Base-by-base conservation (phyloP, 2,797 vertebrate species). In the Naso thynnoides region DNA sequence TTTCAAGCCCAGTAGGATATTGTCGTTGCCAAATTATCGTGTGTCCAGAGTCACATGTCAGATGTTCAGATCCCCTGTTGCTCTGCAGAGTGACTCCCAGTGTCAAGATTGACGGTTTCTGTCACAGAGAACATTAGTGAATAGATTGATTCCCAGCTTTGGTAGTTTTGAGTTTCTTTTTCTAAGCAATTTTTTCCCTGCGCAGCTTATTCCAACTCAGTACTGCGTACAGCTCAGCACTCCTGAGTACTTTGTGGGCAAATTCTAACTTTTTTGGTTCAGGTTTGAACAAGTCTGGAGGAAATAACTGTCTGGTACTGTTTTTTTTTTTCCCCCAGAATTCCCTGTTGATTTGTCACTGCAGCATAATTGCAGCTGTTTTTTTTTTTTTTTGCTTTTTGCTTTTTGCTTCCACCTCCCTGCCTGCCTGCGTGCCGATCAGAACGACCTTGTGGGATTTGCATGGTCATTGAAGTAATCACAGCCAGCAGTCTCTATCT, bases 391-490 rank as follows among this genome's bases (percentile, higher is more conserved):
- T 13, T 38, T 13, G 6, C 13, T 13, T 38, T 6, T 13, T 13
- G 6, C 36, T 4, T 18, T 62, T 41, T 13, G 11, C 36, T 10
- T 18, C 2, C n/a, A 6, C 13, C 55, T 65, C 70, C 31, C 48
- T 19, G 16, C 53, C 45, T 64, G 39, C 15, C 57, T 24, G 33
- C 19, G 0, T 62, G 55, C 62, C 26, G 50, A 26, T 81, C 57
- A n/a, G 5, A 53, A 27, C 54, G 81, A 83, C 86, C 77, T 88
- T 71, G 84, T 58, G 69, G 71, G 60, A 66, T 77, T 82, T 81
- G 69, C 61, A 44, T 84, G 55, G 57, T 71, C 64, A 79, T 27
- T 45, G 71, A 57, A 83, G 78, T 69, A 61, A 78, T 81, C 76
- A 21, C 52, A 76, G 71, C 64, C 79, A 67, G 74, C 59, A 49